Evolutionary conservation across 2,113 vertebrate genomes (phyloP).

Genomic region (Rhinolophus ferrumequinum): DNA sequence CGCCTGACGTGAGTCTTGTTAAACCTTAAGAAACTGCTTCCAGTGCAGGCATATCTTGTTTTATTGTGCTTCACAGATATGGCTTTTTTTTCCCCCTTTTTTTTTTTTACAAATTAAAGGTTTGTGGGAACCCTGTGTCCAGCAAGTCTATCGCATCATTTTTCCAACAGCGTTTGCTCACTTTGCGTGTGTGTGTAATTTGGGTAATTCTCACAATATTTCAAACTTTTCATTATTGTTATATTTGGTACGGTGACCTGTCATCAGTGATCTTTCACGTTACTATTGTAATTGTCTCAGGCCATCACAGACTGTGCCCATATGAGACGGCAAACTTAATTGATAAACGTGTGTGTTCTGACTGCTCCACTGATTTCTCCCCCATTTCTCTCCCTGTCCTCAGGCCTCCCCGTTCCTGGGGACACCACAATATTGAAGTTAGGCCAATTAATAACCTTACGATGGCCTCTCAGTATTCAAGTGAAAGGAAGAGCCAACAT

Average conservation of each 20-base stretch:
- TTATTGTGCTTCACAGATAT: background rate
- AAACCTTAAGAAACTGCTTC: slow-evolving; percentile 69
- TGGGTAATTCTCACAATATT: background rate
- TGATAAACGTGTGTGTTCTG: background rate
- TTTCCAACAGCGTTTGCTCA: background rate
- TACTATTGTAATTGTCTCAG: background rate
- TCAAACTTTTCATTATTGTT: background rate
- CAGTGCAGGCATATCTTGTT: background rate
- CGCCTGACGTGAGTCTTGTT: slow-evolving; percentile 47
- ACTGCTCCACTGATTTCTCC: background rate
- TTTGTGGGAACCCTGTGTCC: background rate
- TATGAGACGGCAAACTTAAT: background rate
- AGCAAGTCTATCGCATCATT: background rate
- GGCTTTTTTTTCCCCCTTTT: background rate
- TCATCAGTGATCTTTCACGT: no score
- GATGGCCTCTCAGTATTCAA: background rate
- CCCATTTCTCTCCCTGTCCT: background rate
- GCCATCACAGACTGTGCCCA: background rate
- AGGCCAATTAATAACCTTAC: background rate
- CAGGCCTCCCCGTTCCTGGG: background rate
- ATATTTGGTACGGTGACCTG: background rate
- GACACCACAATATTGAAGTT: background rate
- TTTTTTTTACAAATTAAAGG: background rate
- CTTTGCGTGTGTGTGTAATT: background rate
- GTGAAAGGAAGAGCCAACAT: background rate